phyloP scores from a whole-genome alignment of 2,888 invertebrate genomes.

The Parnassius mnemosyne region DNA sequence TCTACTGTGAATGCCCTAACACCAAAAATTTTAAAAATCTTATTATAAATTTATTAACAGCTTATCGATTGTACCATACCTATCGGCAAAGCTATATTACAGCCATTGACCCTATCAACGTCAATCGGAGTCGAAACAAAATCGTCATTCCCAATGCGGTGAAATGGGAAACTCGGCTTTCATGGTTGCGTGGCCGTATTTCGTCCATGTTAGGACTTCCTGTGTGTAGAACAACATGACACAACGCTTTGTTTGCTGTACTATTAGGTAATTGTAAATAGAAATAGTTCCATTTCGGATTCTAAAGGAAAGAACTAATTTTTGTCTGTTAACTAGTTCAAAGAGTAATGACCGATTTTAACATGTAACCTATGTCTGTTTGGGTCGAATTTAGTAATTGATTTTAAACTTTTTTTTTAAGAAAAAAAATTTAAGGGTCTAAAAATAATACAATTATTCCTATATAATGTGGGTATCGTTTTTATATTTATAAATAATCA shows the following conservation, averaged over 20 bases:
- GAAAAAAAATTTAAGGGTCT: too few relatives aligned
- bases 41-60: too few relatives aligned
- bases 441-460: too few relatives aligned
- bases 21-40: too few relatives aligned
- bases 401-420: too few relatives aligned
- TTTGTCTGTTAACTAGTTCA: not conserved
- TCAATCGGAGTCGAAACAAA: slow-evolving; percentile 18
- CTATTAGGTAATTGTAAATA: slow-evolving; percentile 15
- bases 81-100: slow-evolving; percentile 5
- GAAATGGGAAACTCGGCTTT: not conserved
- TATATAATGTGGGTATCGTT: too few relatives aligned
- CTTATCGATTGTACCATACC: slow-evolving; percentile 6
- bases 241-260: slow-evolving; percentile 4
- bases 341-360: too few relatives aligned
- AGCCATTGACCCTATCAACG: slow-evolving; percentile 26
- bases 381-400: too few relatives aligned
- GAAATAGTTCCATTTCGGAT: slow-evolving; percentile 3
- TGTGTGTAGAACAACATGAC: slow-evolving; percentile 3
- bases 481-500: too few relatives aligned
- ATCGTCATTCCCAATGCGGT: slow-evolving; percentile 13
- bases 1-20: too few relatives aligned
- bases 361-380: too few relatives aligned
- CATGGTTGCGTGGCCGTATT: slow-evolving; percentile 9
- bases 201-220: slow-evolving; percentile 22
- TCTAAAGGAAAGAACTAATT: not conserved